Base-by-base conservation (phyloP, 2,888 invertebrate genomes). In the Thysanoteuthis rhombus region DNA sequence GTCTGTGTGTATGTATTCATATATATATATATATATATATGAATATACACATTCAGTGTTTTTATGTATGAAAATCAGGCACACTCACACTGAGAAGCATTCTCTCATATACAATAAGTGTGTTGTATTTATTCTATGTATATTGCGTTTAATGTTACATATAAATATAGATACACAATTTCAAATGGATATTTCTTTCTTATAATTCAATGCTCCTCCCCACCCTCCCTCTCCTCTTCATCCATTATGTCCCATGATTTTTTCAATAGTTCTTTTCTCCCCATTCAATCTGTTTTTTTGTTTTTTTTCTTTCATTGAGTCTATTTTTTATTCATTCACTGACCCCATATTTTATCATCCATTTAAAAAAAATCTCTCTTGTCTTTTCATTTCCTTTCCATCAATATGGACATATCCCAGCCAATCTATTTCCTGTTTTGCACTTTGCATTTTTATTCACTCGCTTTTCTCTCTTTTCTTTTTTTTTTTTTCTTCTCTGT, bases 331-430 rank as follows among this genome's bases (percentile, higher is more conserved):
- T 58, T 58, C 75, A 75, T n/a, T n/a, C 19, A 75, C 16, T 16
- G n/a, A 75, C 75, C 75, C 75, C 52, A 52, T 75, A n/a, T 75
- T 75, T 75, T 75, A 75, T 75, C 75, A 75, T 36, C 75, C n/a
- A 75, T 75, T 75, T 58, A 4, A 58, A 58, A 75, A 75, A n/a
- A 75, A 75, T 36, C 12, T n/a, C n/a, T 75, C 75, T 75, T 36
- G 75, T 75, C 75, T n/a, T 75, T 75, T 75, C 75, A 75, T 75
- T 75, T 75, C 75, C 75, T 75, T 75, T 75, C 75, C 75, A 75
- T 75, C 75, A 75, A 75, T 75, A 75, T 75, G 75, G 75, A 75
- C 75, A 75, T n/a, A n/a, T 75, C n/a, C 75, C 36, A 75, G 36
- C 75, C 75, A 75, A 75, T 75, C n/a, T 75, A 75, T 75, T 75